phyloP scores from a whole-genome alignment of 2,797 vertebrate genomes.

The Lacerta bilineata region DNA sequence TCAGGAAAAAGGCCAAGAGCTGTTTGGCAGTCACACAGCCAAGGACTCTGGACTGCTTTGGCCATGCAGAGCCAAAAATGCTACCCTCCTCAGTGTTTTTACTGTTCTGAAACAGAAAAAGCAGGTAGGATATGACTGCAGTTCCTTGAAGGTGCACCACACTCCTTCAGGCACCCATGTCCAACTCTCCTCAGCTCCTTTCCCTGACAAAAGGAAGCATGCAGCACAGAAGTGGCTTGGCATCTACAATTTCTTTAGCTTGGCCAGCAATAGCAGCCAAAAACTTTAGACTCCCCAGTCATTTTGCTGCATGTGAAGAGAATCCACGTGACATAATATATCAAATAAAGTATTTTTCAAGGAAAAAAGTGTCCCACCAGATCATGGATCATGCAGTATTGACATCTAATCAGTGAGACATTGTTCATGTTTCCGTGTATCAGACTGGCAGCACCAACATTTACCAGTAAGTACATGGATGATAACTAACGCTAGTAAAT shows the following conservation, averaged over 20 bases:
- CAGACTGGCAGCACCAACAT: background rate
- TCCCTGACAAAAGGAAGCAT: too few species aligned
- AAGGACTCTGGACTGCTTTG: too few species aligned
- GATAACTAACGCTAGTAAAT: background rate
- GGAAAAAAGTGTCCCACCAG: background rate
- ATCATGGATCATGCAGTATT: background rate
- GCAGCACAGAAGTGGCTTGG: too few species aligned
- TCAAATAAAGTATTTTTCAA: background rate
- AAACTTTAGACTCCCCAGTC: too few species aligned
- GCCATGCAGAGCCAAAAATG: background rate
- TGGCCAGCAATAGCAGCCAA: too few species aligned
- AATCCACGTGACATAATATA: background rate
- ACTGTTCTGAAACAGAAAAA: too few species aligned
- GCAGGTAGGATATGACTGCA: background rate
- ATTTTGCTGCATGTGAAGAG: background rate
- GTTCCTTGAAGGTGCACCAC: background rate
- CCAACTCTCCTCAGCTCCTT: too few species aligned
- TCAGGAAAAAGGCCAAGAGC: background rate
- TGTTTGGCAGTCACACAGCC: background rate
- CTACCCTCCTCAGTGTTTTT: too few species aligned
- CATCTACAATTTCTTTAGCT: too few species aligned
- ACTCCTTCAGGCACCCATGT: background rate
- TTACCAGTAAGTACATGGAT: background rate
- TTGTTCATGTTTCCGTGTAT: background rate
- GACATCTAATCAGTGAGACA: background rate